phyloP scores from a whole-genome alignment of 2,113 vertebrate species.

The Aythya baeri region DNA sequence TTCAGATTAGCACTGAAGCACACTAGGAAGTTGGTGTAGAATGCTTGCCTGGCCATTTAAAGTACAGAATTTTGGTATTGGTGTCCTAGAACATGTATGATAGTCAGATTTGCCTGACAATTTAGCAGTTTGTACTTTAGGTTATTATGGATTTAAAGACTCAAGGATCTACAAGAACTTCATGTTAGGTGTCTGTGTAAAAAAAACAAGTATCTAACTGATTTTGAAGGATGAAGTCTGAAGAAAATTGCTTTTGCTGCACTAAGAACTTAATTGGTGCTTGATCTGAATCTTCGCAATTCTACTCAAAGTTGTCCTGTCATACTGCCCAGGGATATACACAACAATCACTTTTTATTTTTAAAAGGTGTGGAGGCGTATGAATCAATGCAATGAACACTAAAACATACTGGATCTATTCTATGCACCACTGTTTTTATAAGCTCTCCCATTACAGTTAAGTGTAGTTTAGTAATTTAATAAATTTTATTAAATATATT shows the following conservation, averaged over 20 bases:
- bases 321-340: neutral
- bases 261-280: neutral
- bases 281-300: neutral
- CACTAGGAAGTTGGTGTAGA: neutral
- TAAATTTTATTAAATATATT: neutral
- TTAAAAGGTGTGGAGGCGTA: neutral
- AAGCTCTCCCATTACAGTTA: neutral
- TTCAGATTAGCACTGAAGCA: neutral
- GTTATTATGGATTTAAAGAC: neutral
- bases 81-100: fast-evolving
- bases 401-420: neutral
- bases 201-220: neutral
- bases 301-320: neutral
- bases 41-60: neutral
- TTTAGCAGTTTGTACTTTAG: fast-evolving
- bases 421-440: neutral
- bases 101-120: neutral
- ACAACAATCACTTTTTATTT: neutral
- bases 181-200: neutral
- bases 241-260: neutral
- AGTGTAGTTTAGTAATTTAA: neutral
- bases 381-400: neutral
- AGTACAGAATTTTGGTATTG: neutral
- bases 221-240: neutral
- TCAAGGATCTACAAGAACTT: neutral